Evolutionary conservation across 2,113 vertebrate species (phyloP).

Genomic region (Stercorarius parasiticus): DNA sequence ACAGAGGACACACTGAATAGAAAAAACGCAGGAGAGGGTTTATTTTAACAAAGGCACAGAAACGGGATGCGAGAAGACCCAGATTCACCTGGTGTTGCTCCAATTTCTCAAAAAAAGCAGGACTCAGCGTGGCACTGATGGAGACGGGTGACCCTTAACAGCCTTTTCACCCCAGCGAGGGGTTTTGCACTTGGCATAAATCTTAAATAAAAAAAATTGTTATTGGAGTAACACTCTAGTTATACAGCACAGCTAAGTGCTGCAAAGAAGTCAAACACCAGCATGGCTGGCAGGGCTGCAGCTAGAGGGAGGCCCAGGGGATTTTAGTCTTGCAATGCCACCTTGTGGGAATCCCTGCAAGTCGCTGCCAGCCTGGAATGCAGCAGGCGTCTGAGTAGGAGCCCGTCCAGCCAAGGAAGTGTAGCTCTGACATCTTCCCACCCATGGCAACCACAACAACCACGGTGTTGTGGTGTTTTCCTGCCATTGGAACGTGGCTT

Average conservation of each 20-base stretch:
- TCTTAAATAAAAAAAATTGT: not conserved
- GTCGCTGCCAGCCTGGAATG: rapidly evolving
- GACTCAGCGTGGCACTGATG: rapidly evolving
- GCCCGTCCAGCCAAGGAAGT: not conserved
- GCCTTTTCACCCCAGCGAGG: not conserved
- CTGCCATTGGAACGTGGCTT: rapidly evolving
- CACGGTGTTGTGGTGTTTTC: rapidly evolving
- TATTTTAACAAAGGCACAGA: not conserved
- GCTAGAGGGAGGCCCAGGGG: not conserved
- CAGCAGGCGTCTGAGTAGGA: not conserved
- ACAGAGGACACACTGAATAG: not conserved
- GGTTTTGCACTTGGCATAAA: rapidly evolving
- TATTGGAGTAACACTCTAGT: not conserved
- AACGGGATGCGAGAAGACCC: rapidly evolving
- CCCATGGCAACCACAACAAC: rapidly evolving
- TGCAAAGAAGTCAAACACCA: not conserved
- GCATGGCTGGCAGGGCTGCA: not conserved
- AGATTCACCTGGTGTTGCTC: not conserved
- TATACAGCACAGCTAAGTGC: rapidly evolving
- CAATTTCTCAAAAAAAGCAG: not conserved
- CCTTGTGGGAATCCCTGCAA: constrained; percentile 52
- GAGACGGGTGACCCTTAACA: rapidly evolving
- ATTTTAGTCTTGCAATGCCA: constrained; percentile 41
- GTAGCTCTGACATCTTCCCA: not conserved
- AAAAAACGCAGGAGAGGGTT: rapidly evolving